Evolutionary conservation across 2,113 vertebrate genomes (phyloP).

Genomic region (Sprattus sprattus): DNA sequence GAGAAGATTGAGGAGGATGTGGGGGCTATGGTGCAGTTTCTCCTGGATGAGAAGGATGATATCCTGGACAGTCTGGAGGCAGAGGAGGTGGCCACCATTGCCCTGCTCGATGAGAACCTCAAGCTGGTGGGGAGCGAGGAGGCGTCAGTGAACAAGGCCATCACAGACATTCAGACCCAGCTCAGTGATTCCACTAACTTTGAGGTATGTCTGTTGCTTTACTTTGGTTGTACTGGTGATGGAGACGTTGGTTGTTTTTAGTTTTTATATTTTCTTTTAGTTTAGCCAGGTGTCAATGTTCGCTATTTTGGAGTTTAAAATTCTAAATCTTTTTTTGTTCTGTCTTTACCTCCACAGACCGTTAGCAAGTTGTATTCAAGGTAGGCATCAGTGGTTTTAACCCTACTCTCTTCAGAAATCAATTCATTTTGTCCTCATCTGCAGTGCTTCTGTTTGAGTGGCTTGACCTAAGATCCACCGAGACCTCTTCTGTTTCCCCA

Average conservation of each 20-base stretch:
- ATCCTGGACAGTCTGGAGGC: conserved; percentile 71
- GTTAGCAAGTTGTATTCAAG: conserved; percentile 62
- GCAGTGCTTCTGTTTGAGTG: background rate
- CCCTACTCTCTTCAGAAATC: background rate
- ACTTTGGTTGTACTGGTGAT: too few species aligned
- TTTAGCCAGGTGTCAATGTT: background rate
- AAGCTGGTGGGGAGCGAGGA: conserved; percentile 56
- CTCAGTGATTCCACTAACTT: conserved; percentile 63
- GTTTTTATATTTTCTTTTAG: background rate
- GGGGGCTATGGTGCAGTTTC: conserved; percentile 72
- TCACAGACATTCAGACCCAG: conserved; percentile 64
- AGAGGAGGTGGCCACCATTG: conserved; percentile 62
- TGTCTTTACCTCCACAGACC: conserved; percentile 53
- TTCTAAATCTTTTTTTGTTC: background rate
- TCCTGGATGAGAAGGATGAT: conserved; percentile 73
- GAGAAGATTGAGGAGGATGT: conserved; percentile 75
- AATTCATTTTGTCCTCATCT: background rate
- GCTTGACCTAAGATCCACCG: conserved; percentile 22
- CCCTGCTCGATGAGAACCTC: conserved; percentile 68
- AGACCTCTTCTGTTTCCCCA: conserved; percentile 20
- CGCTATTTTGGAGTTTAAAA: background rate
- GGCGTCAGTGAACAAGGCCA: conserved; percentile 59
- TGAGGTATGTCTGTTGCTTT: conserved; percentile 57
- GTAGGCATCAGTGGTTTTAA: conserved; percentile 53
- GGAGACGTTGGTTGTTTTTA: background rate